A percentile compares a stretch with the other conserved stretches of the same genome.
phyloP scores from a whole-genome alignment of 2,797 vertebrate species.

The Takifugu ocellatus region DNA sequence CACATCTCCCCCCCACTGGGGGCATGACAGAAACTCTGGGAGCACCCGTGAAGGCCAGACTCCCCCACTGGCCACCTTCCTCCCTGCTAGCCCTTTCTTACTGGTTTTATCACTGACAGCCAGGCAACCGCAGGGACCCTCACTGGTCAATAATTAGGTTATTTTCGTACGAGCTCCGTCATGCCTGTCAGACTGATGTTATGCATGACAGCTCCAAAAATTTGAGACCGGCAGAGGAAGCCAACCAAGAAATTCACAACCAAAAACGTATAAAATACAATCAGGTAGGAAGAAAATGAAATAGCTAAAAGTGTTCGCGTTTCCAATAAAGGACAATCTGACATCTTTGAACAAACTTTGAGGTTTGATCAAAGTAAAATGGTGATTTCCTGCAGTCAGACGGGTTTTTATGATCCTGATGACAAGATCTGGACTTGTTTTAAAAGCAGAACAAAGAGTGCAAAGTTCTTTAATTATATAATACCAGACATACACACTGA shows the following conservation, averaged over 20 bases:
- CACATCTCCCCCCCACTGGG: constrained; percentile 17
- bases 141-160: constrained; percentile 32
- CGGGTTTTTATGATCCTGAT: no score
- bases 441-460: no score
- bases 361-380: no score
- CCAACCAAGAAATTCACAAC: background rate
- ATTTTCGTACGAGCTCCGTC: constrained; percentile 21
- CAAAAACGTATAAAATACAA: no score
- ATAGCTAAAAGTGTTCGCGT: no score
- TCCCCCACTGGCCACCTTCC: constrained; percentile 20
- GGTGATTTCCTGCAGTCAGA: no score
- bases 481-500: no score
- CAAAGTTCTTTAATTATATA: no score
- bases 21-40: constrained; percentile 4
- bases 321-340: no score
- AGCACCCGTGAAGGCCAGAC: constrained; percentile 36
- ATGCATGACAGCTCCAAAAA: constrained; percentile 3
- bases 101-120: constrained; percentile 23
- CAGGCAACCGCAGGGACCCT: constrained; percentile 19
- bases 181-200: constrained; percentile 5
- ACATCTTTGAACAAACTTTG: no score
- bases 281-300: no score
- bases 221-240: background rate
- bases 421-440: no score
- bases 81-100: constrained; percentile 13